phyloP scores from a whole-genome alignment of 2,797 vertebrate species.

The Dryobates pubescens region DNA sequence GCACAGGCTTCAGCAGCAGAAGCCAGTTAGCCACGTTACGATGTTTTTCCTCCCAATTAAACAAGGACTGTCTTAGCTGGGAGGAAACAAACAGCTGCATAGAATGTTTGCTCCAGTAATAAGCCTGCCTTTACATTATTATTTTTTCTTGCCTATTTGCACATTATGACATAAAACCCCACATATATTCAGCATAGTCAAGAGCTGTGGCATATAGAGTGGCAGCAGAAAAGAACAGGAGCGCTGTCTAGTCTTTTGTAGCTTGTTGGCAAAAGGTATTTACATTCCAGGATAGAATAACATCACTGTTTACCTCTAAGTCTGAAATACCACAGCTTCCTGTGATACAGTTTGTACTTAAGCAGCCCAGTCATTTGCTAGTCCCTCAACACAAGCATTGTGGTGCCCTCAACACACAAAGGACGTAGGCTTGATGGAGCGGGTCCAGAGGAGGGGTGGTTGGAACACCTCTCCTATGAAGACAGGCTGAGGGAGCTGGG shows the following conservation, averaged over 20 bases:
- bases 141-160: neutral
- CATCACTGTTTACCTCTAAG: neutral
- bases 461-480: no score
- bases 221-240: neutral
- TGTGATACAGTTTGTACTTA: neutral
- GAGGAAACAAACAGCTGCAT: neutral
- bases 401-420: no score
- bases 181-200: neutral
- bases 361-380: neutral
- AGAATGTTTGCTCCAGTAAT: neutral
- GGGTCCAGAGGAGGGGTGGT: no score
- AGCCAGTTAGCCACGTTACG: neutral
- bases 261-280: slow-evolving; percentile 11
- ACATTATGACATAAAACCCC: neutral
- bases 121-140: neutral
- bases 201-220: neutral
- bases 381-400: neutral
- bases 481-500: no score
- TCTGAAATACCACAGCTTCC: neutral
- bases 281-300: neutral
- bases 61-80: neutral
- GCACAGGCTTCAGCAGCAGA: neutral
- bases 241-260: neutral
- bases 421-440: no score
- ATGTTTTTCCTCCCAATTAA: slow-evolving; percentile 13